A percentile compares a stretch with the other conserved stretches of the same genome.
These are phyloP conservation scores for Myotis myotis DNA, from an alignment of 2,797 vertebrate species.

Conservation along the genomic window DNA sequence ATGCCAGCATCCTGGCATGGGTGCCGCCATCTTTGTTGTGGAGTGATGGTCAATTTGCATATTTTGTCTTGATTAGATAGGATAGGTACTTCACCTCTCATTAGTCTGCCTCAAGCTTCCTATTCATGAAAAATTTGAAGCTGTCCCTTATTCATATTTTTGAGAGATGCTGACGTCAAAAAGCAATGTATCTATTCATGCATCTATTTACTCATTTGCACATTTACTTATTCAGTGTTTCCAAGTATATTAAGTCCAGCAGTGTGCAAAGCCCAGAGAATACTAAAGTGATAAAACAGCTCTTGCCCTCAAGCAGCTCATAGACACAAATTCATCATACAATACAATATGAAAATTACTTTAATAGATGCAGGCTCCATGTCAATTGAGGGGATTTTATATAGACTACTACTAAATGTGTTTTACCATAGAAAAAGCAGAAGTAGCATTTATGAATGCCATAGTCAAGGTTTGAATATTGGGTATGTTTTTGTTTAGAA, in stretches of 20 bases:
- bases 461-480: background rate
- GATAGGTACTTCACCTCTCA: background rate
- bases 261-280: background rate
- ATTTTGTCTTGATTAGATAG: too few species aligned
- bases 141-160: background rate
- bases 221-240: conserved; percentile 1
- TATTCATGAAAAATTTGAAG: background rate
- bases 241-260: background rate
- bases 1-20: too few species aligned
- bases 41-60: too few species aligned
- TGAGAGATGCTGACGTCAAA: background rate
- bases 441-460: background rate
- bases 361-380: background rate
- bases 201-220: background rate
- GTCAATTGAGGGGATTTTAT: background rate
- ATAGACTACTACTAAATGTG: background rate
- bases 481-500: background rate
- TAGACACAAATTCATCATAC: background rate
- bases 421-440: background rate
- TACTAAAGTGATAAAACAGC: background rate
- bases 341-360: background rate
- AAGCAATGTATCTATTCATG: background rate
- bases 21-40: too few species aligned
- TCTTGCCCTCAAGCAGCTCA: background rate
- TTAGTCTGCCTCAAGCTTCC: background rate